A percentile compares a stretch with the other conserved stretches of the same genome.
Conservation (phyloP, 2,113 vertebrate species). For the Acanthochromis polyacanthus region DNA sequence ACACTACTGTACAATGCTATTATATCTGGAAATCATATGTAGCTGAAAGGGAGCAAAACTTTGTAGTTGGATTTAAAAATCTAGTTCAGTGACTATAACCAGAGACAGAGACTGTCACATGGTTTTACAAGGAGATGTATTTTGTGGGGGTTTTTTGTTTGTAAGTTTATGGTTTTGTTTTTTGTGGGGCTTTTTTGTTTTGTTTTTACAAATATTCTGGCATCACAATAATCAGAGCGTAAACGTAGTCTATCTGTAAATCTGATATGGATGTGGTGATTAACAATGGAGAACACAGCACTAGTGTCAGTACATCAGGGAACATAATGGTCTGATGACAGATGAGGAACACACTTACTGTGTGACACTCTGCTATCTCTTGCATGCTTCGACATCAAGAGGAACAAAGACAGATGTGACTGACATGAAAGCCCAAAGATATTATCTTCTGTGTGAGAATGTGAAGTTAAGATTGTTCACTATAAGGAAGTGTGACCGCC, state of each 20-base stretch:
- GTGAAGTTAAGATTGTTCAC: constrained; percentile 44
- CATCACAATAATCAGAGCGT: background rate
- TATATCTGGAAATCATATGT: too few species aligned
- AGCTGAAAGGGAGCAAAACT: too few species aligned
- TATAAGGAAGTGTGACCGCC: constrained; percentile 24
- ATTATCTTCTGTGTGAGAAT: constrained; percentile 41
- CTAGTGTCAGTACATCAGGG: background rate
- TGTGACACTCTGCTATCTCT: constrained; percentile 36
- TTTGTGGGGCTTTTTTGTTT: background rate
- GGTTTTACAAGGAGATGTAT: too few species aligned
- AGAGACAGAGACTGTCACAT: too few species aligned
- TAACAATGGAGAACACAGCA: background rate
- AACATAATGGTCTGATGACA: constrained; percentile 2
- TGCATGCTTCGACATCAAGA: constrained; percentile 16
- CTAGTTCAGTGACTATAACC: too few species aligned
- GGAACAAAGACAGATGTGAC: constrained; percentile 46
- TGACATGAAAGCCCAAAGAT: constrained; percentile 46
- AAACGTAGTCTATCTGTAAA: background rate
- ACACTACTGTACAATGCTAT: too few species aligned
- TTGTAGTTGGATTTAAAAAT: too few species aligned
- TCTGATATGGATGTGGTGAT: background rate
- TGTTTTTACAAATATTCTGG: background rate
- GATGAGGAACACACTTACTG: constrained; percentile 13
- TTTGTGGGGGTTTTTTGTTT: background rate
- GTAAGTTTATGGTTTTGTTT: too few species aligned